These are phyloP conservation scores for Peromyscus attwateri DNA, from an alignment of 2,797 vertebrate species.

Conservation along the genomic window DNA sequence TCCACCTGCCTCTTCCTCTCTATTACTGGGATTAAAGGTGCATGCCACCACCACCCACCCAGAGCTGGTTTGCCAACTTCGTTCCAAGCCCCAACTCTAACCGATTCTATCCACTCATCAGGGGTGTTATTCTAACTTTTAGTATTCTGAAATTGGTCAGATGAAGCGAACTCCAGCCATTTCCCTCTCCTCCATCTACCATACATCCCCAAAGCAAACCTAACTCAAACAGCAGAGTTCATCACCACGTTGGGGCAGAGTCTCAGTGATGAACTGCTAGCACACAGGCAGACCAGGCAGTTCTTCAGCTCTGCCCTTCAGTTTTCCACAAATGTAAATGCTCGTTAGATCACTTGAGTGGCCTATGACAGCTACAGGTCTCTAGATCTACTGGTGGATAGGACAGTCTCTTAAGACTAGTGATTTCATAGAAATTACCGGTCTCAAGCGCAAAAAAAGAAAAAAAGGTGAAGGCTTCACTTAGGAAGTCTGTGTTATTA, in stretches of 20 bases:
- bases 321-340: not conserved
- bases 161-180: not conserved
- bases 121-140: not conserved
- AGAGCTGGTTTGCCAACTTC: not conserved
- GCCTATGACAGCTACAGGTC: not conserved
- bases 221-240: constrained; percentile 53
- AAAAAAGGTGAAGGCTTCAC: not conserved
- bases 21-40: not conserved
- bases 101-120: not conserved
- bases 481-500: not conserved
- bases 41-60: not conserved
- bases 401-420: not conserved
- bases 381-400: not conserved
- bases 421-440: not conserved
- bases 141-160: not conserved
- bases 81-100: not conserved
- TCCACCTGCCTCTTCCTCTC: not conserved
- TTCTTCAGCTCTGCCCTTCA: not conserved
- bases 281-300: not conserved
- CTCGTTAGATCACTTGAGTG: not conserved
- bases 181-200: not conserved
- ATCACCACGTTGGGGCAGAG: not conserved
- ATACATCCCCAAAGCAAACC: not conserved
- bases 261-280: not conserved
- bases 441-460: not conserved